Percentiles rank a stretch among this genome's conserved stretches.
Conservation (phyloP, 2,797 vertebrate species). For the Cynodonichthys magdalenae region DNA sequence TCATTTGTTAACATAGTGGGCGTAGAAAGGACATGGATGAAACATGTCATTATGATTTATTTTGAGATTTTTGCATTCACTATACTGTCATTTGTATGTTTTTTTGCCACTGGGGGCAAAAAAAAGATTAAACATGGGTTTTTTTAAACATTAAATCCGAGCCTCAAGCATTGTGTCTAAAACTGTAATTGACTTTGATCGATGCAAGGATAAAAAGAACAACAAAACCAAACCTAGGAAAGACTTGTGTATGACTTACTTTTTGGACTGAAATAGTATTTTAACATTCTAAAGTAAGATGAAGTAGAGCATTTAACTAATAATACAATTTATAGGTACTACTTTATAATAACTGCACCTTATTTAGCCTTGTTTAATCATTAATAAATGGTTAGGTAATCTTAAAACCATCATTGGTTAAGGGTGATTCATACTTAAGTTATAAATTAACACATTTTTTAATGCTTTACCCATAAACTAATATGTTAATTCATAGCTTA, state of each 20-base stretch:
- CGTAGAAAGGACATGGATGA: constrained; percentile 42
- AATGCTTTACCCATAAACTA: background rate
- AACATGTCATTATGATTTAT: constrained; percentile 45
- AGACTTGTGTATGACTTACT: too few relatives aligned
- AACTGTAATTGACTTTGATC: constrained; percentile 28
- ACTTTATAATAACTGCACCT: constrained; percentile 16
- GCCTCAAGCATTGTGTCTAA: background rate
- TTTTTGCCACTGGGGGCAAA: constrained; percentile 15
- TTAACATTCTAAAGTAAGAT: constrained; percentile 51
- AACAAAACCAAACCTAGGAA: background rate
- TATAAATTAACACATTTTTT: too few relatives aligned
- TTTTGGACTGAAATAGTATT: constrained; percentile 14
- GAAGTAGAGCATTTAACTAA: constrained; percentile 48
- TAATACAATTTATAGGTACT: constrained; percentile 36
- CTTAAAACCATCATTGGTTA: too few relatives aligned
- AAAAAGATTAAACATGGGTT: constrained; percentile 19
- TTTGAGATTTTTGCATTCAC: constrained; percentile 34
- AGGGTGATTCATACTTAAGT: constrained; percentile 13
- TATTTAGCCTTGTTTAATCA: too few relatives aligned
- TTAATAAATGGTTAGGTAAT: background rate
- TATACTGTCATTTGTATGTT: constrained; percentile 23
- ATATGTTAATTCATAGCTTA: constrained; percentile 5
- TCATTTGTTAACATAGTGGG: constrained; percentile 65
- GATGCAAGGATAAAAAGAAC: constrained; percentile 10
- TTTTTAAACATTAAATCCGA: background rate